phyloP scores from a whole-genome alignment of 1,140 invertebrate genomes.

The Oryctes rhinoceros region DNA sequence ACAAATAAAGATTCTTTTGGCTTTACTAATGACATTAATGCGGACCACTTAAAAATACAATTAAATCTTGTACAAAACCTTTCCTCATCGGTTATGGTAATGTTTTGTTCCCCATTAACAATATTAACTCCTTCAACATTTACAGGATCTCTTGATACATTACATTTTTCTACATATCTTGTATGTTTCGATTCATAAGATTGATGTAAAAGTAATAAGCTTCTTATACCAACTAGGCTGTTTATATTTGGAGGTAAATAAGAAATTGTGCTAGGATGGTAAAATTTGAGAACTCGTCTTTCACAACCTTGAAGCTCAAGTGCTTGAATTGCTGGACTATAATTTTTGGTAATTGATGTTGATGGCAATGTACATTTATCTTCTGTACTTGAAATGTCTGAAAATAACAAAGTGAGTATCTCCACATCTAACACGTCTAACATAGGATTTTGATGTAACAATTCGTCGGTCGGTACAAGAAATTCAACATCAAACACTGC shows the following conservation, averaged over 20 bases:
- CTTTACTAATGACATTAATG: constrained; percentile 34
- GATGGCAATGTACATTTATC: background rate
- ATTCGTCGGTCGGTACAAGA: background rate
- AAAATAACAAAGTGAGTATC: constrained; percentile 35
- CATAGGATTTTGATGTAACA: background rate
- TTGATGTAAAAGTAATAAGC: constrained; percentile 43
- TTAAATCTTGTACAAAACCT: constrained; percentile 27
- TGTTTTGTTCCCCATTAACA: background rate
- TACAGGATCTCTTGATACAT: background rate
- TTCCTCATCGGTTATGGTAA: background rate
- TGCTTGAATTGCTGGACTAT: background rate
- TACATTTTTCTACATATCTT: background rate
- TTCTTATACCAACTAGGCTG: constrained; percentile 49
- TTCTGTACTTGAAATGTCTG: background rate
- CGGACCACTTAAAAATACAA: constrained; percentile 35
- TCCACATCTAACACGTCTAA: constrained; percentile 38
- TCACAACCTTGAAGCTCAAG: background rate
- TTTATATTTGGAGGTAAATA: constrained; percentile 50
- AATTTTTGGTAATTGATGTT: background rate
- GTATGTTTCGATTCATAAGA: constrained; percentile 4
- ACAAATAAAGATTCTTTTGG: constrained; percentile 17
- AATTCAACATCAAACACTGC: background rate
- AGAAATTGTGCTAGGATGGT: constrained; percentile 17
- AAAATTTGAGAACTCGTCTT: background rate
- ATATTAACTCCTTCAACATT: background rate